phyloP scores from a whole-genome alignment of 2,888 invertebrate genomes.

The Psylliodes chrysocephalus region DNA sequence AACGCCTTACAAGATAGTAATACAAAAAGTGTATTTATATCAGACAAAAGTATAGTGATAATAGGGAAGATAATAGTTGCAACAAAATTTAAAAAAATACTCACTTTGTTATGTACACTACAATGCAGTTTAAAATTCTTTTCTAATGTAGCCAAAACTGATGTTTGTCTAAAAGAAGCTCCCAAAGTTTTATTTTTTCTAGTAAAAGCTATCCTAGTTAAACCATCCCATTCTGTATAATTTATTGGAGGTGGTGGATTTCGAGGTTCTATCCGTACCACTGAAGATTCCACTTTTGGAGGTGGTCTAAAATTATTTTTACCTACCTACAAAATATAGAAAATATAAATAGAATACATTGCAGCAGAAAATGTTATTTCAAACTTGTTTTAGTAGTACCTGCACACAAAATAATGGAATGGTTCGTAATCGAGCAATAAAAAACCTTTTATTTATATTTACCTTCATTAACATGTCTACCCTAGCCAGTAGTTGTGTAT shows the following conservation, averaged over 20 bases:
- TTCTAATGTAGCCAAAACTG: conserved; percentile 85
- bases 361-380: too few relatives aligned
- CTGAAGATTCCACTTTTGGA: conserved; percentile 98
- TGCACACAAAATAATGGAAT: too few relatives aligned
- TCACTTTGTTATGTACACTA: conserved; percentile 84
- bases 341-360: too few relatives aligned
- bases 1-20: too few relatives aligned
- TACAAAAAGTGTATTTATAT: background rate
- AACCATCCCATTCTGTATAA: conserved; percentile 98
- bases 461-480: conserved; percentile 98
- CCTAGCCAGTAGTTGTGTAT: conserved; percentile 93
- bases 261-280: conserved; percentile 95
- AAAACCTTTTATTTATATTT: too few relatives aligned
- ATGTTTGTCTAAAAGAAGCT: conserved; percentile 87
- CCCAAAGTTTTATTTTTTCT: conserved; percentile 97
- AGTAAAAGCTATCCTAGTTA: conserved; percentile 93
- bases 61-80: conserved; percentile 2
- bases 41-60: background rate
- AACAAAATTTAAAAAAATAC: conserved; percentile 30
- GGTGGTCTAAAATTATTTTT: conserved; percentile 99
- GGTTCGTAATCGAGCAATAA: too few relatives aligned
- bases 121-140: conserved; percentile 92
- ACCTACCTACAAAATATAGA: conserved; percentile 80
- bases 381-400: too few relatives aligned
- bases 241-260: conserved; percentile 97